Conservation (phyloP, 2,797 vertebrate genomes). For the Microhierax caerulescens region DNA sequence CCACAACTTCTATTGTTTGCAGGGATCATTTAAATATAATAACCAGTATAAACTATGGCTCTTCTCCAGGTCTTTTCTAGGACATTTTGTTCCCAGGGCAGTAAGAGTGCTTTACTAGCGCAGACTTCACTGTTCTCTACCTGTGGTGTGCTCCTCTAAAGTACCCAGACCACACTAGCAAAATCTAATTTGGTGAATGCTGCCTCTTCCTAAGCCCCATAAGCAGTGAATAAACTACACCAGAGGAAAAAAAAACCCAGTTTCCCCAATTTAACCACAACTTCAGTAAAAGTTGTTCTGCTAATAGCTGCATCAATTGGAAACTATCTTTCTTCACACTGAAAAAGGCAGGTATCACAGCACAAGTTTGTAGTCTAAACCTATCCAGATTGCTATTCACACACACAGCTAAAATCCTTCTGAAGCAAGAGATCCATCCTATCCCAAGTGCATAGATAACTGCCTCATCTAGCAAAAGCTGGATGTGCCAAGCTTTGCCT, state of each 20-base stretch:
- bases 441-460: background rate
- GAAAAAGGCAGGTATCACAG: background rate
- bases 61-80: background rate
- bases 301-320: background rate
- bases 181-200: background rate
- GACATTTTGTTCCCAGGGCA: background rate
- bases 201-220: background rate
- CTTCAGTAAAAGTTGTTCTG: background rate
- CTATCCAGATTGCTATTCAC: background rate
- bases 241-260: background rate
- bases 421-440: background rate
- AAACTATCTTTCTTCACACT: background rate
- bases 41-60: background rate
- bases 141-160: background rate
- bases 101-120: background rate
- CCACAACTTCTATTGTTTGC: background rate
- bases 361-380: background rate
- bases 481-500: background rate
- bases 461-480: background rate
- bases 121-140: background rate
- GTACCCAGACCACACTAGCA: background rate
- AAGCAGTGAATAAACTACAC: background rate
- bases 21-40: background rate
- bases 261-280: background rate
- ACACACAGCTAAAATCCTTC: background rate